Conservation (phyloP, 2,888 invertebrate species). For the Sesia bembeciformis region DNA sequence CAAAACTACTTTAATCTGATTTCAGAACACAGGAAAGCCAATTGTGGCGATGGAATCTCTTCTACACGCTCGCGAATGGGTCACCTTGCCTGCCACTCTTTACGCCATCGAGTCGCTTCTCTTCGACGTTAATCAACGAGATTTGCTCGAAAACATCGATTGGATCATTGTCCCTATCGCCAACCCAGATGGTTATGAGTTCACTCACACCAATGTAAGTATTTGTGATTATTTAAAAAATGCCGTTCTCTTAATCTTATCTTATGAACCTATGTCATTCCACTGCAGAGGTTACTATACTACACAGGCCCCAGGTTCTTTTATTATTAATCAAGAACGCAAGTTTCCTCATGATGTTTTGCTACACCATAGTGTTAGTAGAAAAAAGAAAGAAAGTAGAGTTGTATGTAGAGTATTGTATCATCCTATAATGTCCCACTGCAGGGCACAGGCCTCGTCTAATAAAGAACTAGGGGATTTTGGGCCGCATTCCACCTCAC, state of each 20-base stretch:
- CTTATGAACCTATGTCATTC: neutral
- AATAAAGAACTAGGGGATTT: no score
- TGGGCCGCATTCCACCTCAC: no score
- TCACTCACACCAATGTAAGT: constrained; percentile 61
- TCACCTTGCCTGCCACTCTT: constrained; percentile 76
- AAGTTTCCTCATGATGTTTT: no score
- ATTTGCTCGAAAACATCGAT: constrained; percentile 73
- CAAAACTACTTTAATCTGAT: neutral
- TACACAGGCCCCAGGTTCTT: no score
- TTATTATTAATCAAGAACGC: no score
- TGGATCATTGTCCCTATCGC: constrained; percentile 79
- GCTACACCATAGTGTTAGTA: no score
- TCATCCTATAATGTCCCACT: no score
- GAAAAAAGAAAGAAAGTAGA: no score
- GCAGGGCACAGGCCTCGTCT: no score
- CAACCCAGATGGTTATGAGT: constrained; percentile 83
- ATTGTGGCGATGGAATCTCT: constrained; percentile 74
- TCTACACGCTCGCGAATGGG: constrained; percentile 81
- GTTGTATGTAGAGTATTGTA: no score
- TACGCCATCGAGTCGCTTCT: constrained; percentile 79
- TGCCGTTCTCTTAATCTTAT: neutral
- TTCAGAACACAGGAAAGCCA: constrained; percentile 58
- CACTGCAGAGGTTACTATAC: neutral
- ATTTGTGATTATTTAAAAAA: neutral
- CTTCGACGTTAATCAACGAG: constrained; percentile 64